Evolutionary conservation across 2,797 vertebrate genomes (phyloP), one percentile per base, ranked within the genome.

Genomic region (Megalops cyprinoides): DNA sequence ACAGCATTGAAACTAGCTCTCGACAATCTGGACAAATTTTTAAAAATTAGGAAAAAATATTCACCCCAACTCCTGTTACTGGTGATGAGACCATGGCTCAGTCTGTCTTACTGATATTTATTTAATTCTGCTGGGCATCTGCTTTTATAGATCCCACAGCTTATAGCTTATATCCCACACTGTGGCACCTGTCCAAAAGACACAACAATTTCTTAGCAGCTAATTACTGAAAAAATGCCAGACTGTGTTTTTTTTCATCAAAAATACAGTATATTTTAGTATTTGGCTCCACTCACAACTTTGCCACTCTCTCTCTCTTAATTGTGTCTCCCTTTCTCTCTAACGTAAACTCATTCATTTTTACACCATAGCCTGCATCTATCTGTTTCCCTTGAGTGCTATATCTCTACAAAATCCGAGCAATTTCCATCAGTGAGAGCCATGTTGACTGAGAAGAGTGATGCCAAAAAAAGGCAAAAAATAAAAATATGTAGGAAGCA

Each of bases 161-260:
- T 39, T 48, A 71, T 18, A 51, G 25, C 25, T 39, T 48, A 71
- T 18, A 51, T 75, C 48, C 31, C 48, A 31, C 18, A 25, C 28
- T 4, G 46, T 48, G 48, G 73, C 73, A 23, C 44, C 44, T 48
- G 44, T 75, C 73, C 44, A 75, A 75, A 75, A 75, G 46, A 46
- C 23, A 74, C 23, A 4, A 74, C 5, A 10, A 51, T 34, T 51
- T 48, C 73, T 51, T 51, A 28, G 73, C 12, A 48, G 73, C 44
- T 51, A 75, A 75, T 75, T 51, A 75, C 12, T 28, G 73, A 75
- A 75, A 48, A 31, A 48, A 28, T 75, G 48, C 73, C 23, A 75
- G 25, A 51, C 73, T 51, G 28, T 15, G n/a, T 31, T 51, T 51
- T 75, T 75, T 48, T 23, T n/a, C n/a, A n/a, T n/a, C n/a, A n/a